Evolutionary conservation across 1,140 invertebrate species (phyloP).

Genomic region (Neoseiulus cucumeris): DNA sequence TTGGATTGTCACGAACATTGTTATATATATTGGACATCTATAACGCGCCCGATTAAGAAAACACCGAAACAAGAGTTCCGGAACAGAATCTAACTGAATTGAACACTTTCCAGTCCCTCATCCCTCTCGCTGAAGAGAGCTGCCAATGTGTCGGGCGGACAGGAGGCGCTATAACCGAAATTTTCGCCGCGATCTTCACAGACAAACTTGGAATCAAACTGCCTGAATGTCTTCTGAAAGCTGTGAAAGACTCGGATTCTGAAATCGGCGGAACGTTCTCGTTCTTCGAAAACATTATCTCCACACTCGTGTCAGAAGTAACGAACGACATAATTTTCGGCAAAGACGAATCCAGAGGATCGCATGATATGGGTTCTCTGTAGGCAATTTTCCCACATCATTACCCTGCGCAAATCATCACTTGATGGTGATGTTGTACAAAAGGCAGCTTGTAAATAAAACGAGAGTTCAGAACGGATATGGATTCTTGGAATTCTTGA

Average conservation of each 20-base stretch:
- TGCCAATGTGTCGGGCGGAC: constrained; percentile 2
- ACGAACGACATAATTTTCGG: constrained; percentile 3
- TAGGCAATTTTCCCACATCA: not conserved
- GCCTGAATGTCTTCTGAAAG: constrained; percentile 4
- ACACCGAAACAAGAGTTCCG: no score
- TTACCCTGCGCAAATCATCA: no score
- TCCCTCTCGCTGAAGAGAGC: not conserved
- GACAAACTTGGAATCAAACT: not conserved
- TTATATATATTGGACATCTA: no score
- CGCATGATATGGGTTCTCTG: not conserved
- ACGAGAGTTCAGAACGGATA: no score
- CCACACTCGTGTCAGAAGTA: not conserved
- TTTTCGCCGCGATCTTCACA: not conserved
- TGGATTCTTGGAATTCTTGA: no score
- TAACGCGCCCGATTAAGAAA: no score
- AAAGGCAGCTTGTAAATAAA: no score
- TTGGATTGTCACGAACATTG: no score
- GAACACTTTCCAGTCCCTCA: not conserved
- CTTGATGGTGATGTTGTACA: no score
- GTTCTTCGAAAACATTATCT: not conserved
- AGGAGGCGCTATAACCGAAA: not conserved
- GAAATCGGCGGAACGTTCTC: not conserved
- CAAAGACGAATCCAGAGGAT: not conserved
- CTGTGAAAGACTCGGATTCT: not conserved
- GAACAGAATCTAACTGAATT: no score